Evolutionary conservation across 2,797 vertebrate genomes (phyloP).

Genomic region (Cryptoblepharus egeriae): DNA sequence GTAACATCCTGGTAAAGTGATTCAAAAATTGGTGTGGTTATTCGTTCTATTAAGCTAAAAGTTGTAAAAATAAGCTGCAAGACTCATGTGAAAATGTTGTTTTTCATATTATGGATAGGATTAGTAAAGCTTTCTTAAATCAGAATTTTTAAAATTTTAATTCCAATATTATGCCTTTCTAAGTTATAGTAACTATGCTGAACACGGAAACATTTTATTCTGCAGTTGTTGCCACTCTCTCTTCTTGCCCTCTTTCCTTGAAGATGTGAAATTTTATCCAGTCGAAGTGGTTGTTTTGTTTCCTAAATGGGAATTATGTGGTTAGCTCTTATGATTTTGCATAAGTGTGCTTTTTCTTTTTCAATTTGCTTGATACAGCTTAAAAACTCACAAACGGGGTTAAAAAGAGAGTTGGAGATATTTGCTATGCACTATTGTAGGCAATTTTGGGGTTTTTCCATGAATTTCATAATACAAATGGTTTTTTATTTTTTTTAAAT

Average conservation of each 20-base stretch:
- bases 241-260: background rate
- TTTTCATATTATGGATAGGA: slow-evolving; percentile 20
- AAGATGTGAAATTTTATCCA: slow-evolving; percentile 21
- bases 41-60: background rate
- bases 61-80: background rate
- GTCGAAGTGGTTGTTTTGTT: rapidly evolving
- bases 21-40: background rate
- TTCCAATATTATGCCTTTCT: background rate
- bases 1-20: background rate
- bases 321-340: background rate
- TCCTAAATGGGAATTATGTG: background rate
- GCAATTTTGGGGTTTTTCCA: no score
- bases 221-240: slow-evolving; percentile 10
- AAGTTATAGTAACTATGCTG: background rate
- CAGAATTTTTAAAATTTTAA: background rate
- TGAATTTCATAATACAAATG: no score
- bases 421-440: no score
- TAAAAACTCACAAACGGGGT: background rate
- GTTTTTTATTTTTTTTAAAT: no score
- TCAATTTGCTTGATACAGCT: background rate
- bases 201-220: background rate
- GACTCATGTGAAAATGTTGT: slow-evolving; percentile 21
- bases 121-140: background rate
- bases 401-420: no score
- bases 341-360: background rate